Evolutionary conservation across 2,797 vertebrate genomes (phyloP).

Genomic region (Enteromius anoplus): DNA sequence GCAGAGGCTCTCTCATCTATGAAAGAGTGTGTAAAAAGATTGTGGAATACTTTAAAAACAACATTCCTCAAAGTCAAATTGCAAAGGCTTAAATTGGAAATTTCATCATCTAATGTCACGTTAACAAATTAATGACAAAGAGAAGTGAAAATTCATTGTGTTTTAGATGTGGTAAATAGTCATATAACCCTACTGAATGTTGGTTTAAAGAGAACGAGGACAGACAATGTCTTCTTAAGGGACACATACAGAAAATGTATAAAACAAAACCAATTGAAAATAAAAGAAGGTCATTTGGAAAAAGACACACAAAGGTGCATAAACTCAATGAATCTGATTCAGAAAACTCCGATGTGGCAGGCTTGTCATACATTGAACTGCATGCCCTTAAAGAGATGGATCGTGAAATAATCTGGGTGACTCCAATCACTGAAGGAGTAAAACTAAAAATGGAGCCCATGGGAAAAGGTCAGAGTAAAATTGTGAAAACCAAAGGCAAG

Average conservation of each 20-base stretch:
- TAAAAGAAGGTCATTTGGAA: background rate
- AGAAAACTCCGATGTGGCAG: background rate
- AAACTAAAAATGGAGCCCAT: constrained; percentile 13
- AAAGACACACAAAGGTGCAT: constrained; percentile 8
- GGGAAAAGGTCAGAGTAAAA: background rate
- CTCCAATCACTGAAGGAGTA: background rate
- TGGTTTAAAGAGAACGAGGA: background rate
- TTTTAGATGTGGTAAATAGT: background rate
- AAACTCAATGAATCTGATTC: background rate
- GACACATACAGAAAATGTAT: background rate
- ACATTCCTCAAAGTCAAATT: too few relatives aligned
- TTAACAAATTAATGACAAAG: constrained; percentile 22
- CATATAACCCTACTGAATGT: background rate
- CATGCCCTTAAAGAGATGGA: background rate
- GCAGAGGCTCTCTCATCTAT: too few relatives aligned
- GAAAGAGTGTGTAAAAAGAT: too few relatives aligned
- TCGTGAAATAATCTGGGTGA: background rate
- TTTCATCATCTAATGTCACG: background rate
- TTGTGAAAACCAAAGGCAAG: background rate
- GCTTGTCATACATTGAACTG: constrained; percentile 33
- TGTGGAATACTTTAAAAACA: too few relatives aligned
- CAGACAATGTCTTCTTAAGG: background rate
- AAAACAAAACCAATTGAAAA: constrained; percentile 8
- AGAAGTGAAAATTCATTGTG: background rate
- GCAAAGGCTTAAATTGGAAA: too few relatives aligned